These are phyloP conservation scores for Epizoanthus stellaris DNA, from an alignment of 92 coral and sea anemone species.

Conservation along the genomic window DNA sequence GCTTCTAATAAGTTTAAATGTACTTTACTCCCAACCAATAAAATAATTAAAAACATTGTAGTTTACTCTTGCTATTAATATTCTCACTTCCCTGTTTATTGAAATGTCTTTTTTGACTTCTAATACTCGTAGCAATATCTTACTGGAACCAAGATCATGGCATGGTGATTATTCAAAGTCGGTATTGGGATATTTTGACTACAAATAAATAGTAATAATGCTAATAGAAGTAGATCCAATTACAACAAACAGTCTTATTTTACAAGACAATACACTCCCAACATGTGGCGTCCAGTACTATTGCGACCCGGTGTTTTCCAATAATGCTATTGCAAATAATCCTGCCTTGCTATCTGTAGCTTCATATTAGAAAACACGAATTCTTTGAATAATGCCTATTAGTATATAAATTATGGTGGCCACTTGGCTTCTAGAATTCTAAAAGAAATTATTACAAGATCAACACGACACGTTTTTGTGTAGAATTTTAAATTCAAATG, in stretches of 20 bases:
- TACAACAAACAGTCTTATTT: background rate
- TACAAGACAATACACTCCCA: constrained; percentile 19
- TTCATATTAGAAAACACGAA: background rate
- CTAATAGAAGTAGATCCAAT: background rate
- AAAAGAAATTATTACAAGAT: too few relatives aligned
- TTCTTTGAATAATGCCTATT: too few relatives aligned
- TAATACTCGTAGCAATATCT: background rate
- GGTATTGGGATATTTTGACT: constrained; percentile 1
- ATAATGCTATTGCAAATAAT: background rate
- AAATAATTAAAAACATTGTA: background rate
- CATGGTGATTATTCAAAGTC: background rate
- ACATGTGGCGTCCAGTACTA: constrained; percentile 1
- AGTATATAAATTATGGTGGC: too few relatives aligned
- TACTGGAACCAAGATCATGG: background rate
- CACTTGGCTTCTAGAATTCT: too few relatives aligned
- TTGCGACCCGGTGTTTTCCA: background rate
- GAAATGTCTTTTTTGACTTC: background rate
- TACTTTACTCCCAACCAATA: too few relatives aligned
- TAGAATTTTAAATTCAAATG: too few relatives aligned
- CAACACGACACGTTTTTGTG: too few relatives aligned
- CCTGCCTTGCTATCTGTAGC: background rate
- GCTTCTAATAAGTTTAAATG: too few relatives aligned
- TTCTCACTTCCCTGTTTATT: background rate
- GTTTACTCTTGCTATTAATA: background rate
- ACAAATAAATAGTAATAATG: constrained; percentile 4